Conservation (phyloP, 2,113 vertebrate genomes). For the Serranochromis macrocephalus region DNA sequence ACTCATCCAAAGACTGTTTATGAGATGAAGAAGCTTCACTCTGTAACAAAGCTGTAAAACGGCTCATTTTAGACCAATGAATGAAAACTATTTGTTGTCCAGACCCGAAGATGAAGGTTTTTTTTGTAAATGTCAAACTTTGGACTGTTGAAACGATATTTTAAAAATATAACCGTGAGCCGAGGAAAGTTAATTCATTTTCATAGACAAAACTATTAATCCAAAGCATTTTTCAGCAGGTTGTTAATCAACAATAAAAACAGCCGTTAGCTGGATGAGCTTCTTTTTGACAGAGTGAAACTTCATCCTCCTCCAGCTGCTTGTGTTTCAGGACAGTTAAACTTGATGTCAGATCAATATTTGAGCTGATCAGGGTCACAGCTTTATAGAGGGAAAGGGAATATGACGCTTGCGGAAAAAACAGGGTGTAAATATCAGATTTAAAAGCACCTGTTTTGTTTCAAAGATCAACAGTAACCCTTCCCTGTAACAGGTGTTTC, state of each 20-base stretch:
- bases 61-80: accelerated
- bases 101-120: accelerated
- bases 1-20: not conserved
- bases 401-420: not conserved
- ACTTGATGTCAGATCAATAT: not conserved
- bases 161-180: not conserved
- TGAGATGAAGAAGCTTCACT: not conserved
- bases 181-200: not conserved
- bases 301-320: not conserved
- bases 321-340: not conserved
- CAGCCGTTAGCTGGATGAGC: not conserved
- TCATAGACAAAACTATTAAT: not conserved
- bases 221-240: not conserved
- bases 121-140: not conserved
- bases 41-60: not conserved
- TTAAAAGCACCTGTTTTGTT: not conserved
- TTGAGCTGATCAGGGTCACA: not conserved
- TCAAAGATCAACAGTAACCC: not conserved
- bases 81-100: not conserved
- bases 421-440: not conserved
- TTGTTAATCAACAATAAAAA: not conserved
- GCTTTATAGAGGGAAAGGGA: not conserved
- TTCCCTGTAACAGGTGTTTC: not conserved
- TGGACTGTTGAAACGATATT: not conserved
- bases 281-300: not conserved